These are phyloP conservation scores for Malurus melanocephalus DNA, from an alignment of 2,113 vertebrate species.

Conservation along the genomic window DNA sequence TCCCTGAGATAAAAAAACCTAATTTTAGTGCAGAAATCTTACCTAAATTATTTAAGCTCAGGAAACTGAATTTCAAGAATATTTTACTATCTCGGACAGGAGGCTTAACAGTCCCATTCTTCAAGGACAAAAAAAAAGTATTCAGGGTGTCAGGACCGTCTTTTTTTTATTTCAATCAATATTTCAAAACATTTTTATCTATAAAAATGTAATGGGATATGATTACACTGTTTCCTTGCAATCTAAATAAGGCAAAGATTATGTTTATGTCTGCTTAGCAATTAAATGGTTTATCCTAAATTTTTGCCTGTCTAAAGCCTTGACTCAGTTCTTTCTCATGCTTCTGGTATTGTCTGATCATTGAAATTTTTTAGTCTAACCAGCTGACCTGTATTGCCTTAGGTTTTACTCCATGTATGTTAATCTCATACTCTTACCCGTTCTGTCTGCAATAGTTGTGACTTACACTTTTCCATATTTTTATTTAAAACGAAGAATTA, in stretches of 20 bases:
- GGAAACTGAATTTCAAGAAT: background rate
- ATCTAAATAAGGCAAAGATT: background rate
- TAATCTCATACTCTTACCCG: background rate
- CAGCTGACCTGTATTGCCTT: background rate
- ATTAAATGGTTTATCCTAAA: background rate
- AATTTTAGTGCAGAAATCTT: background rate
- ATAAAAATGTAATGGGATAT: background rate
- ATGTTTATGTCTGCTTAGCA: background rate
- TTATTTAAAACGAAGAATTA: background rate
- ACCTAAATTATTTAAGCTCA: background rate
- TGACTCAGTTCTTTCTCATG: background rate
- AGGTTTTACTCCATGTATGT: background rate
- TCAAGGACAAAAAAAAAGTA: background rate
- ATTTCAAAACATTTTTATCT: background rate
- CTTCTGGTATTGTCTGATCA: background rate
- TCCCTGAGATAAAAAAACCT: background rate
- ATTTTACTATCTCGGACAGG: background rate
- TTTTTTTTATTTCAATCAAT: slow-evolving; percentile 10
- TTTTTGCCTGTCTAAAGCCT: background rate
- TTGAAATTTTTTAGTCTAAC: background rate
- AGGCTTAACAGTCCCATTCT: background rate
- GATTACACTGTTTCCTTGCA: background rate
- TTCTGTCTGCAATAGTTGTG: background rate
- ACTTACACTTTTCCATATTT: background rate
- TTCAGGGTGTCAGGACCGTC: background rate